A percentile compares a stretch with the other conserved stretches of the same genome.
These are phyloP conservation scores for Gobius niger DNA, from an alignment of 2,113 vertebrate species.

Conservation along the genomic window DNA sequence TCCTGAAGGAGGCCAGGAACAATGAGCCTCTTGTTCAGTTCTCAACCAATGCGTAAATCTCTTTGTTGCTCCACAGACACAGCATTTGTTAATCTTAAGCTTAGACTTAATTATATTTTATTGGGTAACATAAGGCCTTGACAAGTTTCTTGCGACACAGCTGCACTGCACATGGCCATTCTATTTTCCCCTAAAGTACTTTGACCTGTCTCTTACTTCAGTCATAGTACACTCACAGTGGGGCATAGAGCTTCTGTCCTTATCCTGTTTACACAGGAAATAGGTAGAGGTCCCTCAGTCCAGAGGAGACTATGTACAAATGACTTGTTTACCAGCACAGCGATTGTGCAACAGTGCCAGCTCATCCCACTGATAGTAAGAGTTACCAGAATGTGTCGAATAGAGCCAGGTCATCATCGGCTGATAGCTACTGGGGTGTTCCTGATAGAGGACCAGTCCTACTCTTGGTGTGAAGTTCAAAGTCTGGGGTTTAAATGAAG, in stretches of 20 bases:
- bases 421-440: slow-evolving; percentile 41
- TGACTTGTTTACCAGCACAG: slow-evolving; percentile 45
- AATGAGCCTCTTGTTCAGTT: slow-evolving; percentile 73
- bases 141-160: neutral
- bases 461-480: slow-evolving; percentile 63
- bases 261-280: slow-evolving; percentile 19
- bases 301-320: slow-evolving; percentile 15
- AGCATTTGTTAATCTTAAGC: slow-evolving; percentile 37
- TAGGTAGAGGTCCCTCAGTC: slow-evolving; percentile 21
- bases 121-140: slow-evolving; percentile 1
- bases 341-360: slow-evolving; percentile 45
- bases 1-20: slow-evolving; percentile 69
- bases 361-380: slow-evolving; percentile 35
- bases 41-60: slow-evolving; percentile 57
- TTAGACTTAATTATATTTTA: slow-evolving; percentile 28
- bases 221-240: neutral
- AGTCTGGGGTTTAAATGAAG: slow-evolving; percentile 47
- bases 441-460: slow-evolving; percentile 53
- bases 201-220: neutral
- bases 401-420: slow-evolving; percentile 24
- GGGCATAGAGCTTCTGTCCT: neutral
- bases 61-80: slow-evolving; percentile 49
- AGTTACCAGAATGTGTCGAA: slow-evolving; percentile 27
- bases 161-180: neutral
- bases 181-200: neutral